A percentile compares a stretch with the other conserved stretches of the same genome.
phyloP scores from a whole-genome alignment of 2,888 invertebrate species.

The Amaurobius ferox region DNA sequence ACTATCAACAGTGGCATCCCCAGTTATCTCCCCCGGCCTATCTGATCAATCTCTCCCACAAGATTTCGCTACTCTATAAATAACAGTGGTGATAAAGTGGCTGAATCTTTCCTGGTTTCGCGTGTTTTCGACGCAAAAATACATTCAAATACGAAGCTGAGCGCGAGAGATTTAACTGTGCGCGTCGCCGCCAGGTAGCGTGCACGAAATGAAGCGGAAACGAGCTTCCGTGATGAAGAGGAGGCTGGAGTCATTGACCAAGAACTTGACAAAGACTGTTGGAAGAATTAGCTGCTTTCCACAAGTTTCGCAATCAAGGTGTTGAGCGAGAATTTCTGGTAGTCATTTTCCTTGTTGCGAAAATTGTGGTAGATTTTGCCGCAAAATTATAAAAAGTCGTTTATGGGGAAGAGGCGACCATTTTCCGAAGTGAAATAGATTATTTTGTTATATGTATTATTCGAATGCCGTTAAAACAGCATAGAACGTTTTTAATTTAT shows the following conservation, averaged over 20 bases:
- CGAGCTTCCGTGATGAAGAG: conserved; percentile 15
- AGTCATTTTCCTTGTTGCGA: neutral
- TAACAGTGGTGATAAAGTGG: neutral
- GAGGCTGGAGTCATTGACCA: conserved; percentile 1
- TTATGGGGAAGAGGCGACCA: too few relatives aligned
- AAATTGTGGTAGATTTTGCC: too few relatives aligned
- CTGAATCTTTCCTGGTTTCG: neutral
- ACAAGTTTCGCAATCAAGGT: neutral
- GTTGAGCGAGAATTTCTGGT: neutral
- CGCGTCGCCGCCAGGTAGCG: conserved; percentile 28
- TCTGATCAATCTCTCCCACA: too few relatives aligned
- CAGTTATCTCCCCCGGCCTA: too few relatives aligned
- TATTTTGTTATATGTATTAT: too few relatives aligned
- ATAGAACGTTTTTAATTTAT: too few relatives aligned
- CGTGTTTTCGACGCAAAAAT: neutral
- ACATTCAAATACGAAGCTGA: neutral
- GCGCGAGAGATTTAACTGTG: conserved; percentile 2
- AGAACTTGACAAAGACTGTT: conserved; percentile 10
- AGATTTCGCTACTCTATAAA: neutral
- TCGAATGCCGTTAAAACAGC: too few relatives aligned
- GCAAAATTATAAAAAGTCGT: too few relatives aligned
- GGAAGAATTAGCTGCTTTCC: neutral
- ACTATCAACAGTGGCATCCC: too few relatives aligned
- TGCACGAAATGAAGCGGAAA: conserved; percentile 19
- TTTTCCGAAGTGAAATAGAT: too few relatives aligned